These are phyloP conservation scores for Pandemis heparana DNA, from an alignment of 2,888 invertebrate species.

Conservation along the genomic window DNA sequence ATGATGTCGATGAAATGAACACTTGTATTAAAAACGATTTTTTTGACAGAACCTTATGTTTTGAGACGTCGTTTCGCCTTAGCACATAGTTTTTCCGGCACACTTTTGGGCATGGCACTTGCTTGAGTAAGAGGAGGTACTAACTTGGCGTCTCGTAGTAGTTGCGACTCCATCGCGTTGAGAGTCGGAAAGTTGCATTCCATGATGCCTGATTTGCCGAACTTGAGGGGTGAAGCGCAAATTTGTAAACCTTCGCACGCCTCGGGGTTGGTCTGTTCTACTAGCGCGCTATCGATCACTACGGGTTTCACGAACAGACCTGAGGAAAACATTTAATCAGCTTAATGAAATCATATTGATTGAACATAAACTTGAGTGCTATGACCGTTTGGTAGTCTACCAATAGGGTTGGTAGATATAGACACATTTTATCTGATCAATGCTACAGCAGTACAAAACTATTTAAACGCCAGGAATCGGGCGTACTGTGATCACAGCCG, in stretches of 20 bases:
- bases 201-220: constrained; percentile 65
- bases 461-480: too few relatives aligned
- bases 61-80: too few relatives aligned
- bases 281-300: constrained; percentile 74
- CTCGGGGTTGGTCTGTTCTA: constrained; percentile 66
- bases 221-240: constrained; percentile 71
- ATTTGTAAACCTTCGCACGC: constrained; percentile 68
- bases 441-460: too few relatives aligned
- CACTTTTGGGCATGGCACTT: too few relatives aligned
- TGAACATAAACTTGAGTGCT: background rate
- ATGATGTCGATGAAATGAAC: too few relatives aligned
- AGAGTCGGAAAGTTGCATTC: constrained; percentile 69
- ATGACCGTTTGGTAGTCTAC: background rate
- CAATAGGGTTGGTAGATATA: background rate
- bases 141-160: constrained; percentile 69
- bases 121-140: constrained; percentile 27
- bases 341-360: background rate
- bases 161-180: constrained; percentile 58
- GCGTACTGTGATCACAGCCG: too few relatives aligned
- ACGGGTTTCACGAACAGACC: constrained; percentile 68
- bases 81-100: too few relatives aligned
- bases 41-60: too few relatives aligned
- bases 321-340: constrained; percentile 44
- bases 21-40: too few relatives aligned
- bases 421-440: background rate